Evolutionary conservation across 2,113 vertebrate genomes (phyloP), one percentile per base, ranked within the genome.

Genomic region (Myrmecophaga tridactyla): DNA sequence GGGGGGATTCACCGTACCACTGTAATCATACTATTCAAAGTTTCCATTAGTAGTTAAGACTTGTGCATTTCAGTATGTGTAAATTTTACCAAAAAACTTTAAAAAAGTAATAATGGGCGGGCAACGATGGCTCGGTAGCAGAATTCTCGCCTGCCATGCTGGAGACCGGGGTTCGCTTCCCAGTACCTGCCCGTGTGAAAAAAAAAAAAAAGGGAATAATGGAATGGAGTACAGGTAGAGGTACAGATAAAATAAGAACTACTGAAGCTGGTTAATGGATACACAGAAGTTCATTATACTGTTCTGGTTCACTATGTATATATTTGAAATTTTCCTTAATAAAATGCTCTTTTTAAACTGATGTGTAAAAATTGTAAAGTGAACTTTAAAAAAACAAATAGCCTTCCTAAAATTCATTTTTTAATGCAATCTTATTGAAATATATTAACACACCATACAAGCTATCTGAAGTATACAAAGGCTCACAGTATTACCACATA

Each of bases 261-360:
- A n/a, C 6, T 67, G 34, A 72, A 72, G 39, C 39, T 72, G 39
- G 23, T 10, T 43, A 27, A 72, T 14, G 7, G 43, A 51, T 56
- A 93, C 17, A 77, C 72, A 81, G 69, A 89, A 81, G 43, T 65
- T 89, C n/a, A 70, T 34, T 88, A 76, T 51, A 70, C 18, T 90
- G 34, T 46, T 80, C 29, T 31, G 56, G 56, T 75, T 96, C 15
- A 62, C 31, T 90, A 46, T 78, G 53, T 86, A 27, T n/a, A 18
- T 77, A 46, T 83, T 60, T 83, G 17, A 89, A 53, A 94, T 90
- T 83, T 86, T 78, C 39, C 51, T 94, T 65, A 80, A 63, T 48
- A 82, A 65, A 62, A 80, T 72, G 39, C 21, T 65, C n/a, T 90
- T 78, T 53, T 85, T 86, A 56, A 58, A 80, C 12, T 63, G 5